Evolutionary conservation across 2,113 vertebrate species (phyloP).

Genomic region (Chaetops frenatus): DNA sequence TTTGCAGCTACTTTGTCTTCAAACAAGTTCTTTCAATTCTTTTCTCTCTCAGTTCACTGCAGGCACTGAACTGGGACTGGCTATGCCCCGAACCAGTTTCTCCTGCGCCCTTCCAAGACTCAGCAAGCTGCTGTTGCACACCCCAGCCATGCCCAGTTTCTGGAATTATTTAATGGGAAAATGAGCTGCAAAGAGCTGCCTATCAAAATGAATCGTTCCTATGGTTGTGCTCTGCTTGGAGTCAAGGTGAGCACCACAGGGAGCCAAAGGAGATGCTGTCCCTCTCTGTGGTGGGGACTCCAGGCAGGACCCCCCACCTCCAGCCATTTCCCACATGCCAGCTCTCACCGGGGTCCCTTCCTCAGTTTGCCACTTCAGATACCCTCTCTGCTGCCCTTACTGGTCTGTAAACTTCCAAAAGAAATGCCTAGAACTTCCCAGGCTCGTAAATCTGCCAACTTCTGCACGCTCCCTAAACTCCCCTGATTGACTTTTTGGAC

Average conservation of each 20-base stretch:
- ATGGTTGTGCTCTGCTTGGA: neutral
- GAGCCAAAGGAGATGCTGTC: rapidly evolving
- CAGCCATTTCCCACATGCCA: neutral
- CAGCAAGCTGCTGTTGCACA: neutral
- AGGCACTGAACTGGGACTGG: conserved; percentile 6
- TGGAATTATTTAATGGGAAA: neutral
- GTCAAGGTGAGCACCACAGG: neutral
- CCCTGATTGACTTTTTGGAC: neutral
- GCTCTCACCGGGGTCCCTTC: neutral
- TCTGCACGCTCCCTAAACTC: neutral
- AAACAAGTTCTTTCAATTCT: neutral
- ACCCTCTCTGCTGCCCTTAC: neutral
- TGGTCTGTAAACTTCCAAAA: neutral
- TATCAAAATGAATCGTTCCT: neutral
- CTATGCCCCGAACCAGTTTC: neutral
- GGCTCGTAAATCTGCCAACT: conserved; percentile 4
- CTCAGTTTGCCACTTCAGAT: neutral
- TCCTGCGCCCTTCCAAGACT: neutral
- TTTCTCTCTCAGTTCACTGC: neutral
- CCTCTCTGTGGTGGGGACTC: neutral
- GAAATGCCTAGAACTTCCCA: neutral
- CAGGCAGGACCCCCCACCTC: neutral
- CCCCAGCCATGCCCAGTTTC: neutral
- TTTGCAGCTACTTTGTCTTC: conserved; percentile 13
- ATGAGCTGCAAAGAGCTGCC: neutral